Percentiles rank a stretch among this genome's conserved stretches.
Conservation (phyloP, 2,888 invertebrate species). For the Leucophora obtusa region DNA sequence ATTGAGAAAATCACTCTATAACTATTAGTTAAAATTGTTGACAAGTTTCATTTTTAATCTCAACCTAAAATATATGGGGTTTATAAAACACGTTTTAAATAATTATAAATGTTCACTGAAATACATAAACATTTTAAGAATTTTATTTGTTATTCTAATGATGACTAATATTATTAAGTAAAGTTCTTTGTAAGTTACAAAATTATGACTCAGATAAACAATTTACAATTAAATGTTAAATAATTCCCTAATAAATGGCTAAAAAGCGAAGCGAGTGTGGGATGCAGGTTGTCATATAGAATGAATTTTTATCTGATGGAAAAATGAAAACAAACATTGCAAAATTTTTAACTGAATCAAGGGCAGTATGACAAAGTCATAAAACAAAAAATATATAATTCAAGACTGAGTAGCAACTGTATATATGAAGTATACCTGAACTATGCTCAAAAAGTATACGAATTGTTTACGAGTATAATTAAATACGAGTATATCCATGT, state of each 20-base stretch:
- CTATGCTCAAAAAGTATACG: not conserved
- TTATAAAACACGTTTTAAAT: not conserved
- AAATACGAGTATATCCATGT: too few species aligned
- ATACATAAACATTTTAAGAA: slow-evolving; percentile 9
- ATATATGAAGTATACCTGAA: not conserved
- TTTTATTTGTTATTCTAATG: slow-evolving; percentile 45
- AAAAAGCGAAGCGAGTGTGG: not conserved
- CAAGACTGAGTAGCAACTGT: not conserved
- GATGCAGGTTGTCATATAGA: slow-evolving; percentile 20
- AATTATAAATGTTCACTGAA: not conserved
- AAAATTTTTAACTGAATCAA: slow-evolving; percentile 27
- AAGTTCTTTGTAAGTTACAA: slow-evolving; percentile 22
- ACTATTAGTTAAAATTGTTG: not conserved
- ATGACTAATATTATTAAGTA: slow-evolving; percentile 54
- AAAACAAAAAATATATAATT: not conserved
- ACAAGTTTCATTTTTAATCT: not conserved
- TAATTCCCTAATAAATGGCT: slow-evolving; percentile 53
- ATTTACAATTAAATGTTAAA: slow-evolving; percentile 52
- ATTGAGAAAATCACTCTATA: too few species aligned
- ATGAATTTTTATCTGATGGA: slow-evolving; percentile 19
- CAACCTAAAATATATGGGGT: not conserved
- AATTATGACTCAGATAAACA: slow-evolving; percentile 48
- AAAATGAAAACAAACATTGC: slow-evolving; percentile 32
- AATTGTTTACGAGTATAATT: too few species aligned
- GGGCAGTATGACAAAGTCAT: slow-evolving; percentile 55